A percentile compares a stretch with the other conserved stretches of the same genome.
Evolutionary conservation across 2,113 vertebrate genomes (phyloP).

Genomic region (Campylorhamphus procurvoides): DNA sequence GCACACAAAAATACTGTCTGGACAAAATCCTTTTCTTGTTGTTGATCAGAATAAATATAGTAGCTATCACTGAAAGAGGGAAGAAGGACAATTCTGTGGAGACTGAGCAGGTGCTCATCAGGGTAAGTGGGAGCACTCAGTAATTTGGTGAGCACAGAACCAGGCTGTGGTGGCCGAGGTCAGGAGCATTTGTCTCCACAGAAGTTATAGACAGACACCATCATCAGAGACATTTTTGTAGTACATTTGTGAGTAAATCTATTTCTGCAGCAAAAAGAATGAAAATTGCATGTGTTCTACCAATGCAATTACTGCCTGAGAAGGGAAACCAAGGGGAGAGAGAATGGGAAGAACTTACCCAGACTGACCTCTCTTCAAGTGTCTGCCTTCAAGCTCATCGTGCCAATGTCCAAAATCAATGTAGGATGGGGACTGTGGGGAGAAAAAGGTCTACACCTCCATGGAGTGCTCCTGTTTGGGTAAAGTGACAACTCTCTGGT

Average conservation of each 20-base stretch:
- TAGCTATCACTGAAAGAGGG: not conserved
- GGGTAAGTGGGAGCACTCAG: not conserved
- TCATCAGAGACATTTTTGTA: not conserved
- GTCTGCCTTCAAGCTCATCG: not conserved
- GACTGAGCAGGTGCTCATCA: not conserved
- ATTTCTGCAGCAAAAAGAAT: not conserved
- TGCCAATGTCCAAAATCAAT: not conserved
- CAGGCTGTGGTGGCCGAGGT: not conserved
- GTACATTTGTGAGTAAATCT: not conserved
- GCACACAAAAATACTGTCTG: not conserved
- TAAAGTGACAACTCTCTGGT: not conserved
- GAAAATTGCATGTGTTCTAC: not conserved
- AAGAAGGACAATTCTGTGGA: not conserved
- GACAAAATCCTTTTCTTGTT: not conserved
- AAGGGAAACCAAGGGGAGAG: not conserved
- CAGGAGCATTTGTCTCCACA: not conserved
- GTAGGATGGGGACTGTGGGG: accelerated
- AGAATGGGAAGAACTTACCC: not conserved
- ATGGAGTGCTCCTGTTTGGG: accelerated
- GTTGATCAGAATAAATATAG: not conserved
- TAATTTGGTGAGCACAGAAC: not conserved
- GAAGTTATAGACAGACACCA: not conserved
- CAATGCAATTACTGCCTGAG: not conserved
- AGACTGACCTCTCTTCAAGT: not conserved
- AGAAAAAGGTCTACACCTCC: not conserved